Evolutionary conservation across 2,797 vertebrate genomes (phyloP), one percentile per base, ranked within the genome.

Genomic region (Poecilia picta): DNA sequence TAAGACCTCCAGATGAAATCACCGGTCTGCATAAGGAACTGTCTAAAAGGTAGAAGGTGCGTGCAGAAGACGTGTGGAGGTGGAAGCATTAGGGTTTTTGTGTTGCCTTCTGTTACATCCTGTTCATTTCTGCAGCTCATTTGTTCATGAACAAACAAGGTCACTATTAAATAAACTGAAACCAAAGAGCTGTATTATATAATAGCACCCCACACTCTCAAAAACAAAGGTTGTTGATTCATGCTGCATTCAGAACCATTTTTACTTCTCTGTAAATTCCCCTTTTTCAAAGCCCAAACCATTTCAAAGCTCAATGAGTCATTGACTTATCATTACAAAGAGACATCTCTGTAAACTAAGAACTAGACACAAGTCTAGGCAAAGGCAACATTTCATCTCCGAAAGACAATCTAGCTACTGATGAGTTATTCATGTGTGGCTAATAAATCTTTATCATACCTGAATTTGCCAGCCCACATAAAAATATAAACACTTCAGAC

Each of bases 321-420:
- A 83, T 47, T 76, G 15, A 23, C 62, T 41, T 8, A 55, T 66
- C 25, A 1, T 53, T 71, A 28, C 49, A 81, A 23, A 70, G 28
- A 41, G 51, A 20, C 13, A 25, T 43, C 53, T 75, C 57, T 46
- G 18, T 53, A 74, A 76, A 66, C 45, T 10, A 6, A 25, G 18
- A 28, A 16, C 47, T 31, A 25, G 18, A 16, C 72, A 73, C 84
- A 46, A 84, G 88, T 86, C 75, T 28, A 76, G 80, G 85, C 89
- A 84, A 53, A 81, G 59, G 31, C 36, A 31, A 1, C 39, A 7
- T 18, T 41, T 71, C 10, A 8, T 12, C 39, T n/a, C 41, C 23
- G 5, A 45, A n/a, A 70, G 39, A 3, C 68, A 43, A n/a, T 70
- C 15, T 28, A 45, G 25, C 41, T 70, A 7, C 68, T 70, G 66